phyloP scores from a whole-genome alignment of 2,797 vertebrate species.

The Pseudochirops corinnae region DNA sequence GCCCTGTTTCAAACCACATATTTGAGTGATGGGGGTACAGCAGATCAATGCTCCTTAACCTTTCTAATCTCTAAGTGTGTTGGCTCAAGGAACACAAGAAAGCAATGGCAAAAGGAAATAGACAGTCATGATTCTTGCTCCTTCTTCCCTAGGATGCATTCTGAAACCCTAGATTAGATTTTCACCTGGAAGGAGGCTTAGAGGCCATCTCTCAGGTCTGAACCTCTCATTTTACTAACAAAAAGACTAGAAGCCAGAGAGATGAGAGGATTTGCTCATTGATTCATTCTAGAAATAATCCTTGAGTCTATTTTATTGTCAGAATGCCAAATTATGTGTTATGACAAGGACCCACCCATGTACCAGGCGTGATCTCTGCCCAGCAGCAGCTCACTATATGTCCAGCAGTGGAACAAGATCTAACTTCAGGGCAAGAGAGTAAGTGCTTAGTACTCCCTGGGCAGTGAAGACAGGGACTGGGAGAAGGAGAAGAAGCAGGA shows the following conservation, averaged over 20 bases:
- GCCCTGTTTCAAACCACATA: neutral
- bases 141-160: neutral
- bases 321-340: neutral
- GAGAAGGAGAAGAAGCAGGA: neutral
- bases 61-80: neutral
- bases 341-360: neutral
- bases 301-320: neutral
- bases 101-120: neutral
- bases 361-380: neutral
- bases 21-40: neutral
- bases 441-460: neutral
- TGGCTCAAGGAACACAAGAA: neutral
- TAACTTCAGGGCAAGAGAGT: neutral
- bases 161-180: neutral
- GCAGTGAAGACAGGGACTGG: neutral
- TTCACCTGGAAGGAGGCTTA: neutral
- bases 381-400: neutral
- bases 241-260: neutral
- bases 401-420: neutral
- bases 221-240: neutral
- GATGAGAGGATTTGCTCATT: neutral
- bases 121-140: neutral
- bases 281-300: neutral
- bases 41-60: neutral
- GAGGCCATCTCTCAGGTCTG: neutral